Evolutionary conservation across 2,888 invertebrate genomes (phyloP).

Genomic region (Dasypolia templi): DNA sequence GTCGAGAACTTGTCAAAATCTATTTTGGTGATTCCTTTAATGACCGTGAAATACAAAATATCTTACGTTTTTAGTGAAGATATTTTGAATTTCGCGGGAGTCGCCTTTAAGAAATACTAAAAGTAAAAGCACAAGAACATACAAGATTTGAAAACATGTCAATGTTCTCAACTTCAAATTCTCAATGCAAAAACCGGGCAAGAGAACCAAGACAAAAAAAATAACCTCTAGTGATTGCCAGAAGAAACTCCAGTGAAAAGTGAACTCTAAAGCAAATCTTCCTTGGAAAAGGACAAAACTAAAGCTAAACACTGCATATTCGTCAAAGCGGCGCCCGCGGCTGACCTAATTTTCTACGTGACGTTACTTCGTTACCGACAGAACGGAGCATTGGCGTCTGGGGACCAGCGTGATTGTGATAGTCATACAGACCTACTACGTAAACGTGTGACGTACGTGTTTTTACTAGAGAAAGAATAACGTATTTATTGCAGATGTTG

Average conservation of each 20-base stretch:
- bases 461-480: conserved; percentile 33
- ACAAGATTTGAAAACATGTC: not conserved
- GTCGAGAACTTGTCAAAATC: not conserved
- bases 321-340: conserved; percentile 55
- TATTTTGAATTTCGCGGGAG: not conserved
- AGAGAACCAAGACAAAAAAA: not conserved
- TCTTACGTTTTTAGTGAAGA: not conserved
- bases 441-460: conserved; percentile 28
- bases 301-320: conserved; percentile 55
- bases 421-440: conserved; percentile 35
- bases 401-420: conserved; percentile 58
- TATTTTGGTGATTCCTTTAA: not conserved
- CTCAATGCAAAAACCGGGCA: not conserved
- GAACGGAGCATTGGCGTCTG: conserved; percentile 51
- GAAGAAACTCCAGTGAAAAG: not conserved
- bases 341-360: conserved; percentile 67
- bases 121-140: not conserved
- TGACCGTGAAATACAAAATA: not conserved
- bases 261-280: conserved; percentile 4
- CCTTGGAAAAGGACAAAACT: conserved; percentile 18
- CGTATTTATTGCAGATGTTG: conserved; percentile 4
- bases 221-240: not conserved
- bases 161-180: too few species aligned
- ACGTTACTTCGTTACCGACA: conserved; percentile 59
- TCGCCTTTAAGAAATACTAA: not conserved